Percentiles rank a stretch among this genome's conserved stretches.
phyloP scores from a whole-genome alignment of 2,113 vertebrate genomes.

The Glaucidium brasilianum region DNA sequence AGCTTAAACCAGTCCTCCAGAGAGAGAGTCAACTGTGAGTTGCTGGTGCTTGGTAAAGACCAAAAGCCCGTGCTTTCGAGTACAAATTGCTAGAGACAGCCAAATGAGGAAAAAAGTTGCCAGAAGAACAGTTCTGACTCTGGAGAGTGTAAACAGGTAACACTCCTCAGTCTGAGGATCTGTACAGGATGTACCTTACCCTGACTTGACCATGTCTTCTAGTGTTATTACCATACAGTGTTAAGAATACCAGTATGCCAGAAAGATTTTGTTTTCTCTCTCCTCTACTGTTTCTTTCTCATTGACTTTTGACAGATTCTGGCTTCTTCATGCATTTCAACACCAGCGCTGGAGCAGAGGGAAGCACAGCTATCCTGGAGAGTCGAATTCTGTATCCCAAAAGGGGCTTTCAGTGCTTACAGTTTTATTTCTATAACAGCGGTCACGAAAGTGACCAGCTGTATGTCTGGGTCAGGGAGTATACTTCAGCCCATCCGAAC shows the following conservation, averaged over 20 bases:
- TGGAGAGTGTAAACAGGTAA: not conserved
- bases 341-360: constrained; percentile 52
- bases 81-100: not conserved
- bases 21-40: not conserved
- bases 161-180: not conserved
- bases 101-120: not conserved
- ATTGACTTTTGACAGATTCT: constrained; percentile 68
- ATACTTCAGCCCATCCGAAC: constrained; percentile 55
- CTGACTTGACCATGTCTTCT: not conserved
- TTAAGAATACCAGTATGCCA: not conserved
- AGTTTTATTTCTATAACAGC: constrained; percentile 89
- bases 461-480: constrained; percentile 80
- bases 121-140: not conserved
- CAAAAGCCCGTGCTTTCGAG: not conserved
- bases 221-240: fast-evolving
- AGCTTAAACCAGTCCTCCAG: not conserved
- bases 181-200: not conserved
- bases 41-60: not conserved
- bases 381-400: constrained; percentile 86
- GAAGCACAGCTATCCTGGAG: constrained; percentile 77
- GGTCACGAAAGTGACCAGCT: constrained; percentile 72
- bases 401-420: constrained; percentile 86
- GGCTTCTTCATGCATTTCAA: constrained; percentile 93
- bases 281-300: not conserved
- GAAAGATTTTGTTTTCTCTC: not conserved